Base-by-base conservation (phyloP, 1,140 invertebrate species). In the Aricia agestis region DNA sequence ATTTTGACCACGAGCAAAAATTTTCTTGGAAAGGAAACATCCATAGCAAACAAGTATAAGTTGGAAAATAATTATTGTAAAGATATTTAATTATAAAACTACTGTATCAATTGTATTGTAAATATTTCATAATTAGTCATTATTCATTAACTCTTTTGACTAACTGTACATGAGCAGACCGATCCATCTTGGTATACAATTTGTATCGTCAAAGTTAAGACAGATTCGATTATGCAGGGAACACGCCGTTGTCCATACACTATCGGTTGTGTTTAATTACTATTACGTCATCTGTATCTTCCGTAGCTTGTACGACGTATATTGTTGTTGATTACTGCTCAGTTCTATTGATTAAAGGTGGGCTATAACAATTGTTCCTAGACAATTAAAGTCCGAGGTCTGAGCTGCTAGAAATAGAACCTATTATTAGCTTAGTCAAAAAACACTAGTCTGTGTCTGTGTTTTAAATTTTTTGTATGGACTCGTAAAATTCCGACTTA, bases 171-270 rank as follows among this genome's bases (percentile, higher is more conserved):
- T 52, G 7, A 42, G 45, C 45, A 52, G 45, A 52, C 11, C 45
- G 11, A 52, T 52, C 45, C 13, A 52, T 52, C 45, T 52, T 52
- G 13, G 45, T 52, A 52, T 52, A 52, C 45, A 52, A 52, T 52
- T 52, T 52, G 45, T 52, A 52, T 52, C 45, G 45, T 52, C 45
- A 52, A 52, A 52, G 45, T 52, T 52, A 52, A 52, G 45, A 52
- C 45, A 15, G 45, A 52, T 52, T 52, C 45, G 45, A 52, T 52
- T 52, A 52, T 52, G 45, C 45, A 52, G 45, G 45, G 45, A 52
- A 52, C 45, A 52, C 13, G 45, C 13, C 10, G 45, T 52, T 52
- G 45, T 52, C 45, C 45, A 52, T 52, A 52, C 45, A 13, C 11
- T 52, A 15, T 52, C 11, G 45, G 45, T 15, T 52, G 13, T 52